Percentiles rank a stretch among this genome's conserved stretches.
Evolutionary conservation across 2,888 invertebrate genomes (phyloP).

Genomic region (Lasius platythorax): DNA sequence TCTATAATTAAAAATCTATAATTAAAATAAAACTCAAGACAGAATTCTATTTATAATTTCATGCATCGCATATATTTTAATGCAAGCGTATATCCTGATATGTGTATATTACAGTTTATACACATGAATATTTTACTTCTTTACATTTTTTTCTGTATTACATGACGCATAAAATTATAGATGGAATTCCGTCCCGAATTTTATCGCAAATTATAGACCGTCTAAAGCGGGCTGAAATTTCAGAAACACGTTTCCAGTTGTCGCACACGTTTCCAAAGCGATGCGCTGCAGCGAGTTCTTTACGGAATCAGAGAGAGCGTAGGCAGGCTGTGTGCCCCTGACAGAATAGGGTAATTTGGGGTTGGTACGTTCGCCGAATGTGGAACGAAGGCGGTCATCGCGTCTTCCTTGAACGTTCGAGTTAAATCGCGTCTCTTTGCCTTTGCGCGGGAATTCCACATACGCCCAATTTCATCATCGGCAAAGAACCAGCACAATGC

Average conservation of each 20-base stretch:
- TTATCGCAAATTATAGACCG: not conserved
- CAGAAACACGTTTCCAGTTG: constrained; percentile 31
- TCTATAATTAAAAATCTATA: not conserved
- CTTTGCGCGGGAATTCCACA: constrained; percentile 59
- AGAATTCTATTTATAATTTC: not conserved
- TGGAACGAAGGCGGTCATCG: constrained; percentile 63
- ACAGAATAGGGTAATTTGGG: constrained; percentile 76
- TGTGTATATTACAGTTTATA: not conserved
- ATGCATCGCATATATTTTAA: not conserved
- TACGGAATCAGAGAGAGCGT: constrained; percentile 73
- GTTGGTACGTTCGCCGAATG: constrained; percentile 72
- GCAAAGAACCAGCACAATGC: constrained; percentile 63
- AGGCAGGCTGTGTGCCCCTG: constrained; percentile 52
- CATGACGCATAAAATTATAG: not conserved
- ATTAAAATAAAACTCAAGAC: not conserved
- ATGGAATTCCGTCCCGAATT: not conserved
- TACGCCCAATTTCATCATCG: constrained; percentile 74
- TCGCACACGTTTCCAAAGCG: constrained; percentile 52
- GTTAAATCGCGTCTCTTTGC: constrained; percentile 66
- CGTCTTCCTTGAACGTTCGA: constrained; percentile 31
- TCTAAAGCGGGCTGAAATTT: constrained; percentile 6
- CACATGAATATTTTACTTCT: not conserved
- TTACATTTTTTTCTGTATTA: not conserved
- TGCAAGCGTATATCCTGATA: not conserved
- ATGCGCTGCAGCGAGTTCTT: constrained; percentile 58